Evolutionary conservation across 92 coral and sea anemone genomes (phyloP), one percentile per base, ranked within the genome.

Genomic region (Umimayanthus chanpuru): DNA sequence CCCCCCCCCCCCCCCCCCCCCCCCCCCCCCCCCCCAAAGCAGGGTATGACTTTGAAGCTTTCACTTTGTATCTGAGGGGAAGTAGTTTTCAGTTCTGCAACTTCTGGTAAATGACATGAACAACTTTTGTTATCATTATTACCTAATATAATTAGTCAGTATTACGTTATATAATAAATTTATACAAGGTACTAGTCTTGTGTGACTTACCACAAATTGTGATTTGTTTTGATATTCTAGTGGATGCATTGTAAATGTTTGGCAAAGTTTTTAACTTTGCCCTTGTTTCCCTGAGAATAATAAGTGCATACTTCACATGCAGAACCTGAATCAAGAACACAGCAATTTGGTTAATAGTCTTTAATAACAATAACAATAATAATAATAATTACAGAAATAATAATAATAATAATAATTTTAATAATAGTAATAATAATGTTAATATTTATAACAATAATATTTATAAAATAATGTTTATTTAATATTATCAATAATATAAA

Each of bases 171-270:
- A 32, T 32, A 32, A 32, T 32, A 32, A 32, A 44, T 7, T 44
- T 44, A 47, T 11, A 7, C 9, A 47, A 11, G 58, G 18, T 53
- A 76, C 55, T 26, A 29, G 55, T 36, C 56, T 78, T 64, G 23
- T 39, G 20, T 11, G 61, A 71, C 98, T 92, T 88, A 94, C 99
- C 99, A 88, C 99, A 97, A 29, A 97, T 92, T 5, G 99, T 97
- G 9, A 97, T 97, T 82, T 95, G 99, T 73, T 93, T 88, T 30
- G 99, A 88, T 67, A 97, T 94, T 39, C 94, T 92, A 4, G 96
- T 97, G 50, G 98, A 91, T 14, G 94, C 96, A 77, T 86, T 95
- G 76, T 90, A 90, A 40, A 97, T 71, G 74, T 97, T 97, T 50
- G 99, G 97, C 29, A 97, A 89, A 61, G 76, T 85, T 82, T 81